Base-by-base conservation (phyloP, 2,113 vertebrate species). In the Serilophus lunatus region DNA sequence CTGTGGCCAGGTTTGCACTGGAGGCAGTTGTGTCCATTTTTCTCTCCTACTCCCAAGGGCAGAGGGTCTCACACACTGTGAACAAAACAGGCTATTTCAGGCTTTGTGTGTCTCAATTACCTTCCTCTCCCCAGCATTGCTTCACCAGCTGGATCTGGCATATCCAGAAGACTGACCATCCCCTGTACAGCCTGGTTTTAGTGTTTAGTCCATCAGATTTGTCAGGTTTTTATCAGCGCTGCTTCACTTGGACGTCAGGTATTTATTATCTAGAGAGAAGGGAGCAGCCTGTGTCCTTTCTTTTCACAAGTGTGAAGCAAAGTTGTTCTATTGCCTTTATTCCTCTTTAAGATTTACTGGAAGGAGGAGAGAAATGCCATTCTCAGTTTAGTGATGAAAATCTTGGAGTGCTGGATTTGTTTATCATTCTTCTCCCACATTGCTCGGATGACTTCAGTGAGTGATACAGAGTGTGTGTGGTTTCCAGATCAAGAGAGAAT, bases 1-100 rank as follows among this genome's bases (percentile, higher is more conserved):
- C 64, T 35, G 4, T 24, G 1, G 18, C 45, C 57, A 60, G 53
- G 7, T n/a, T 18, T 0, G 0, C 36, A 3, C 4, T 64, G 31
- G 20, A 10, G 3, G 7, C 10, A 3, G n/a, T 20, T 72, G 69
- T 77, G 47, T 9, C 57, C 9, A 0, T 47, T 60, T 33, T 80
- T 42, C 51, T 70, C 54, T 53, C 6, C 69, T 78, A 35, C 65
- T 65, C 36, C 45, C 10, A 13, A 12, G 69, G 56, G 2, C 2
- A 1, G 20, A 9, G 10, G 9, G 4, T 59, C 26, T 56, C 33
- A 3, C 11, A 9, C 13, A 1, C 6, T 18, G 2, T 9, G 33
- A 23, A 24, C 60, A 49, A 18, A 40, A 44, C 18, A 4, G 26
- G 36, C 31, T 57, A 0, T 26, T 25, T 38, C 64, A 61, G 54